Evolutionary conservation across 2,888 invertebrate genomes (phyloP), one percentile per base, ranked within the genome.

Genomic region (Callyntrura guangdongensis): DNA sequence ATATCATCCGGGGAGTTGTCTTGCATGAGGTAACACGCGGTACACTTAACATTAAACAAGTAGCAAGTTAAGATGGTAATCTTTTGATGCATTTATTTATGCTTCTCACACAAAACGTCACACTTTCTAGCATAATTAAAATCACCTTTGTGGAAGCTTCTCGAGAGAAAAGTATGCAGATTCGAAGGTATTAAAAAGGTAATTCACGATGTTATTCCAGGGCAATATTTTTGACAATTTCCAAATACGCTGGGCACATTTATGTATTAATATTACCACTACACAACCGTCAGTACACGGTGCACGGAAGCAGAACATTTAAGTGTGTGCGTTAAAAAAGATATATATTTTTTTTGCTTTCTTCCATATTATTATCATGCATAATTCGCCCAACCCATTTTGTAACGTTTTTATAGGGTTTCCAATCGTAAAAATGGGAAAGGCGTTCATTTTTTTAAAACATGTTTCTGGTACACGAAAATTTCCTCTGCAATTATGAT

Each of bases 361-460:
- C 36, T 36, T 36, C 36, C 6, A 36, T 36, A 17, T 6, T 59
- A 59, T 59, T 17, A 59, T n/a, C 17, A 64, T 64, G 17, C 17
- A 22, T 67, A 22, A 22, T 67, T 67, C 25, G 25, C 11, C 5
- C 45, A 47, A 72, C 47, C 72, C 83, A 47, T 83, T 85, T 86
- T 64, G 86, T 61, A 86, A 86, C 74, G 86, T 36, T 77, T n/a
- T 86, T 86, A 86, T 86, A 61, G 47, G 74, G 47, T 61, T 77
- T 77, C 45, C 36, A 74, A 86, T 77, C 74, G 86, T 86, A 86
- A 86, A 86, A 77, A 11, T 9, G 49, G 84, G 12, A 17, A n/a
- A 82, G 25, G 72, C 45, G 17, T 72, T 22, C 47, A 72, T 72
- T 36, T 72, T 72, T 69, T 47, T n/a, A 17, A 17, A 25, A 14